Percentiles rank a stretch among this genome's conserved stretches.
phyloP scores from a whole-genome alignment of 2,797 vertebrate genomes.

The Anas acuta region DNA sequence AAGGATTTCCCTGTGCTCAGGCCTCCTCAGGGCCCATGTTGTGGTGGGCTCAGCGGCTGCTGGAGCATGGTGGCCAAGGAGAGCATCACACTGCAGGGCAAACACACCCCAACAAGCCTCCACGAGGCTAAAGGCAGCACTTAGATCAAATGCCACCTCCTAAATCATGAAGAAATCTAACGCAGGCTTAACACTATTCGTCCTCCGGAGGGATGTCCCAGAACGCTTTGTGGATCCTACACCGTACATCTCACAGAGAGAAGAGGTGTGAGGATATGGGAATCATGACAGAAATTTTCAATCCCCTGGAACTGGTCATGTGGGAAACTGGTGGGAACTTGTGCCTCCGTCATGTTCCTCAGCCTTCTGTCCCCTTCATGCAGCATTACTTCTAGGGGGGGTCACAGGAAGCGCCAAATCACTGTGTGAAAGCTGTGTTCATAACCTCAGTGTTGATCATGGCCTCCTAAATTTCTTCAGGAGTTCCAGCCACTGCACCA shows the following conservation, averaged over 20 bases:
- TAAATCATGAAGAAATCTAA: not conserved
- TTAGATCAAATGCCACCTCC: not conserved
- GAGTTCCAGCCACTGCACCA: not conserved
- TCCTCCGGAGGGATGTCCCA: not conserved
- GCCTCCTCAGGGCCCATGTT: not conserved
- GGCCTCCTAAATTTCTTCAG: not conserved
- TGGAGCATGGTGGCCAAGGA: accelerated
- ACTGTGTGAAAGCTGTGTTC: not conserved
- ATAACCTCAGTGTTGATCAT: accelerated
- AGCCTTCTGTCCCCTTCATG: not conserved
- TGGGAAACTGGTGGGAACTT: not conserved
- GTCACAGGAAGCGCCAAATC: accelerated
- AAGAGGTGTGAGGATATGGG: accelerated
- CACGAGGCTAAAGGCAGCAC: not conserved
- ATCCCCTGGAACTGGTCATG: not conserved
- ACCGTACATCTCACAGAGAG: not conserved
- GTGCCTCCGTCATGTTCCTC: not conserved
- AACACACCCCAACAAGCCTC: not conserved
- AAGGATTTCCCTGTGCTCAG: not conserved
- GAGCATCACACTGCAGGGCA: accelerated
- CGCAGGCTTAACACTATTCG: not conserved
- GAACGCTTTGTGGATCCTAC: not conserved
- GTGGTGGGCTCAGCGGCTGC: not conserved
- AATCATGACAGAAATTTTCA: not conserved
- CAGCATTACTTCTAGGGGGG: not conserved